These are phyloP conservation scores for Orchesella cincta DNA, from an alignment of 1,140 invertebrate genomes.

Conservation along the genomic window DNA sequence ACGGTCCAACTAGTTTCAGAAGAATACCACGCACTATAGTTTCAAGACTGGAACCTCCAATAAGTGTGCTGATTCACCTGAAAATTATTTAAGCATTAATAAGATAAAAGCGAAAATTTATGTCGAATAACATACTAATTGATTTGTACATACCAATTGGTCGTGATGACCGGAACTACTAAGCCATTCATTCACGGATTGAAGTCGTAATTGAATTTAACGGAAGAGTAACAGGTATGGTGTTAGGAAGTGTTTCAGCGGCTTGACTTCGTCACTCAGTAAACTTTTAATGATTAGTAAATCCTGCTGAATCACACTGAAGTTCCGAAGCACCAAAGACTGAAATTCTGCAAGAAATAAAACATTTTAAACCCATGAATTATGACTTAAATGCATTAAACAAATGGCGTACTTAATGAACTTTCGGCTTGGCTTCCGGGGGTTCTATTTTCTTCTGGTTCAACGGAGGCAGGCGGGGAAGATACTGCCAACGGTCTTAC, in stretches of 20 bases:
- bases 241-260: neutral
- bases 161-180: neutral
- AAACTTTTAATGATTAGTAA: neutral
- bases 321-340: neutral
- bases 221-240: neutral
- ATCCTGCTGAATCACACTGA: neutral
- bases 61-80: neutral
- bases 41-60: neutral
- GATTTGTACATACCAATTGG: neutral
- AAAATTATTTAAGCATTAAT: neutral
- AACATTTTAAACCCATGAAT: too few relatives aligned
- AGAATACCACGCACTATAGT: neutral
- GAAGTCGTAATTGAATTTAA: neutral
- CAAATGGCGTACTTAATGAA: too few relatives aligned
- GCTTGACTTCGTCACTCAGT: neutral
- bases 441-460: too few relatives aligned
- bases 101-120: neutral
- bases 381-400: too few relatives aligned
- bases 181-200: neutral
- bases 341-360: neutral
- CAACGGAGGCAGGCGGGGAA: too few relatives aligned
- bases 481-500: too few relatives aligned
- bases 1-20: neutral
- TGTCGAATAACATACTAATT: neutral
- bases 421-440: too few relatives aligned